Evolutionary conservation across 2,797 vertebrate genomes (phyloP).

Genomic region (Vireo griseus): DNA sequence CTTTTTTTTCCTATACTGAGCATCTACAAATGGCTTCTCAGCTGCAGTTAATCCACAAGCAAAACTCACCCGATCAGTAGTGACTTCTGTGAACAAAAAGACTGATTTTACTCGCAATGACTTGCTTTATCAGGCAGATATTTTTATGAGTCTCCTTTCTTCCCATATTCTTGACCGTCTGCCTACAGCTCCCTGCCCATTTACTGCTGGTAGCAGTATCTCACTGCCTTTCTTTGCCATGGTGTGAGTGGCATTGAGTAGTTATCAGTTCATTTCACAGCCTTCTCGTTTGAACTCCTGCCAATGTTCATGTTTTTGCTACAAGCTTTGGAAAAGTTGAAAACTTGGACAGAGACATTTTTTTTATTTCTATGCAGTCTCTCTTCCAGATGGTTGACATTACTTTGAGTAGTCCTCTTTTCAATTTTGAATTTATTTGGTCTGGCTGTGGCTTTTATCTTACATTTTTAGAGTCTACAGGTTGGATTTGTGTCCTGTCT

Average conservation of each 20-base stretch:
- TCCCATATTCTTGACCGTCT: slow-evolving; percentile 12
- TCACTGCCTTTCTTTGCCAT: neutral
- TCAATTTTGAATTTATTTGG: slow-evolving; percentile 31
- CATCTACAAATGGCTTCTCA: neutral
- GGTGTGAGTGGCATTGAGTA: neutral
- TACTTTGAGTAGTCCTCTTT: neutral
- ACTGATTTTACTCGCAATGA: neutral
- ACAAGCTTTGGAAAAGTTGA: slow-evolving; percentile 15
- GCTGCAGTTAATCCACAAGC: neutral
- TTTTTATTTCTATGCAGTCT: neutral
- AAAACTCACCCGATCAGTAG: neutral
- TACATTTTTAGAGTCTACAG: neutral
- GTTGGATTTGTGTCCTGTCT: neutral
- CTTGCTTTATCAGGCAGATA: neutral
- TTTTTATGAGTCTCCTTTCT: neutral
- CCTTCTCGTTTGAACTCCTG: neutral
- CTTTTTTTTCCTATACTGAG: neutral
- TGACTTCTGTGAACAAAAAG: neutral
- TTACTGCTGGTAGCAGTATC: neutral
- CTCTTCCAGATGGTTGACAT: slow-evolving; percentile 29
- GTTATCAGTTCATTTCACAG: slow-evolving; percentile 43
- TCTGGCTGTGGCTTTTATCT: slow-evolving; percentile 20
- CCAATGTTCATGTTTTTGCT: slow-evolving; percentile 1
- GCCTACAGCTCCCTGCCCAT: neutral
- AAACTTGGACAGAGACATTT: slow-evolving; percentile 7